Conservation (phyloP, 2,113 vertebrate species). For the Cacatua alba region DNA sequence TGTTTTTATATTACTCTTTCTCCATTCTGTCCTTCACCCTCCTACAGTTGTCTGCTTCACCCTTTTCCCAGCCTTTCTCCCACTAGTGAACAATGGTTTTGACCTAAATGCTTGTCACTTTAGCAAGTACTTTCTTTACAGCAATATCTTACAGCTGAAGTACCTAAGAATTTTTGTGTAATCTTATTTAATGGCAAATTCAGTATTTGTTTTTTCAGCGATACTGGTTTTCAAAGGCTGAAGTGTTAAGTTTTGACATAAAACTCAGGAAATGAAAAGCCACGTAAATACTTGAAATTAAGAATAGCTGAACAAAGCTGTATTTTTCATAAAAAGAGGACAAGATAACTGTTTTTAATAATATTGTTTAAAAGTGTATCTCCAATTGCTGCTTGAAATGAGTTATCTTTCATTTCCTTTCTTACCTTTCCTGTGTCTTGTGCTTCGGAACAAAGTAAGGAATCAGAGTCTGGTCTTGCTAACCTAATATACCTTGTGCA, state of each 20-base stretch:
- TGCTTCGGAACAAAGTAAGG: not conserved
- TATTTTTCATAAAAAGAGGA: not conserved
- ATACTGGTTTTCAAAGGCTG: not conserved
- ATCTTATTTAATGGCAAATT: not conserved
- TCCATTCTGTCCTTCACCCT: not conserved
- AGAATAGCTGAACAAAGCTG: not conserved
- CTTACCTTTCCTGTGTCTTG: not conserved
- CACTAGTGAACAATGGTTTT: not conserved
- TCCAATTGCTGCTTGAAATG: not conserved
- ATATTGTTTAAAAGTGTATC: not conserved
- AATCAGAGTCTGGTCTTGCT: not conserved
- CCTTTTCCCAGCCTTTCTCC: not conserved
- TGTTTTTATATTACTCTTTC: not conserved
- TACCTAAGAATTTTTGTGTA: not conserved
- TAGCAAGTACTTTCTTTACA: not conserved
- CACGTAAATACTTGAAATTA: not conserved
- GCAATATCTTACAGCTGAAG: not conserved
- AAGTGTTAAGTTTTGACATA: not conserved
- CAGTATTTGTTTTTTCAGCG: not conserved
- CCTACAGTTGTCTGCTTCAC: not conserved
- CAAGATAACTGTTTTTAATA: not conserved
- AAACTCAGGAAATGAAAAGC: not conserved
- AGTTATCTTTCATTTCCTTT: not conserved
- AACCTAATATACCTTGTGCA: not conserved
- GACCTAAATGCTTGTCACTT: not conserved